Conservation (phyloP, 2,113 vertebrate genomes). For the Okapia johnstoni region DNA sequence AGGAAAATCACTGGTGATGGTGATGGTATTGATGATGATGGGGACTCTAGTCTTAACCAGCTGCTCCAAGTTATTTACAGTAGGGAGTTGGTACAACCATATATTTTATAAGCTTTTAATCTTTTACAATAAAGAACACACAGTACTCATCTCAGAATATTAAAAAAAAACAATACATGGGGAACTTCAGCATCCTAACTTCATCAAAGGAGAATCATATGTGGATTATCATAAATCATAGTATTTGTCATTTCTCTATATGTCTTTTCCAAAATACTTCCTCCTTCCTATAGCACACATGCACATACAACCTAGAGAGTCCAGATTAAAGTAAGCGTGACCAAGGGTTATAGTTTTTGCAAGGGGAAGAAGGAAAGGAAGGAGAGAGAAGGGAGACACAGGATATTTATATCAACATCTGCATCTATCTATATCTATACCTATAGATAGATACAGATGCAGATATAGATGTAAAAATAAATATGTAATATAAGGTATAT, state of each 20-base stretch:
- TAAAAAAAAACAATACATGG: background rate
- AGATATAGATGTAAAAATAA: background rate
- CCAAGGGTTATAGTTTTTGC: background rate
- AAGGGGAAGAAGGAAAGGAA: background rate
- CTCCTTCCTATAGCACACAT: background rate
- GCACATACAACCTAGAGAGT: background rate
- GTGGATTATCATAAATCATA: conserved; percentile 26
- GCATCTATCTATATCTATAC: background rate
- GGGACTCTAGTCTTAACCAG: background rate
- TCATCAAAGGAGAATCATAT: conserved; percentile 23
- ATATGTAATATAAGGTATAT: background rate
- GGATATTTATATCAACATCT: background rate
- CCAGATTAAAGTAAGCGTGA: background rate
- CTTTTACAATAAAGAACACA: conserved; percentile 25
- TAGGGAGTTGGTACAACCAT: background rate
- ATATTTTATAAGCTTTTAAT: background rate
- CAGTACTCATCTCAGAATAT: background rate
- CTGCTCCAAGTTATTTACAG: background rate
- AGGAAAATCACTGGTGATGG: background rate
- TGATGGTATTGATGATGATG: background rate
- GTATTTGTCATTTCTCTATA: background rate
- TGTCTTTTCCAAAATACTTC: background rate
- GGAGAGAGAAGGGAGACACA: too few relatives aligned
- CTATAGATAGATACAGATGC: background rate
- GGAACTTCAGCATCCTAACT: background rate